phyloP scores from a whole-genome alignment of 2,888 invertebrate species.

The Drosophila incognita region DNA sequence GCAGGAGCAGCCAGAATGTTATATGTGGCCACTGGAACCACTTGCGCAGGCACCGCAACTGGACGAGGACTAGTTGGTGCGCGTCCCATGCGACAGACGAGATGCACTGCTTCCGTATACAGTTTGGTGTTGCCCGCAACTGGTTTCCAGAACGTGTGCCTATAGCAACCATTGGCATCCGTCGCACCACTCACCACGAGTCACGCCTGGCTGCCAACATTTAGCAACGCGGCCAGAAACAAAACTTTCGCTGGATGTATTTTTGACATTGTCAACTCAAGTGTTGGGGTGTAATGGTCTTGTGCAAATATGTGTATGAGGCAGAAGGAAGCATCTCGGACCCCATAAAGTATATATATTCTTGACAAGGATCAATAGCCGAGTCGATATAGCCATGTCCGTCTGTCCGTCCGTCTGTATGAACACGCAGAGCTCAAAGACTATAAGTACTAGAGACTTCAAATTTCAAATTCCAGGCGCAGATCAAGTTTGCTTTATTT shows the following conservation, averaged over 20 bases:
- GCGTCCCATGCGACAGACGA: slow-evolving; percentile 53
- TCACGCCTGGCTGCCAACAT: slow-evolving; percentile 36
- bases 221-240: slow-evolving; percentile 42
- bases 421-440: too few relatives aligned
- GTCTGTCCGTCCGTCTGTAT: too few relatives aligned
- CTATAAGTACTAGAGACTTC: too few relatives aligned
- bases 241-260: slow-evolving; percentile 32
- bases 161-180: slow-evolving; percentile 64
- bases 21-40: neutral
- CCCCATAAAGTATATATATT: too few relatives aligned
- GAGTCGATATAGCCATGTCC: too few relatives aligned
- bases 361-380: too few relatives aligned
- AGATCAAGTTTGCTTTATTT: too few relatives aligned
- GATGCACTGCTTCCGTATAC: slow-evolving; percentile 62
- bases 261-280: slow-evolving; percentile 43
- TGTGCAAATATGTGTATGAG: too few relatives aligned
- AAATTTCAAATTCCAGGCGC: too few relatives aligned
- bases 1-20: neutral
- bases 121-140: slow-evolving; percentile 37
- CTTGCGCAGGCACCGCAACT: slow-evolving; percentile 13
- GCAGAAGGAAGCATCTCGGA: too few relatives aligned
- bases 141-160: slow-evolving; percentile 62
- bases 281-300: neutral
- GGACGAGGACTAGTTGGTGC: slow-evolving; percentile 22
- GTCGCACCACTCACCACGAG: slow-evolving; percentile 27